Evolutionary conservation across 2,888 invertebrate species (phyloP), one percentile per base, ranked within the genome.

Genomic region (Dromius quadrimaculatus): DNA sequence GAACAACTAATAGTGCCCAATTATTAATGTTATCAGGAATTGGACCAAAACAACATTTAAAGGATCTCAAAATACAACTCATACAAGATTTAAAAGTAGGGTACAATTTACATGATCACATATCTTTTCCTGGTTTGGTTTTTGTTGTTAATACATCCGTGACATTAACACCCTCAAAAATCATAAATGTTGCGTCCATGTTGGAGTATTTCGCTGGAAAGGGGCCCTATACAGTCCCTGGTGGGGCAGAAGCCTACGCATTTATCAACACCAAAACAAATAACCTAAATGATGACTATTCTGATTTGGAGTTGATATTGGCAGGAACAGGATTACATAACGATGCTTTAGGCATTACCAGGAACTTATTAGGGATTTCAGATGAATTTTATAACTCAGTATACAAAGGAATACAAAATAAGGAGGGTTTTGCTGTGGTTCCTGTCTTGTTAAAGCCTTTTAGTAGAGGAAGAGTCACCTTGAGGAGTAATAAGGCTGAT

Each of bases 11-110:
- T 74, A 92, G 93, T 1, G 94, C 96, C 0, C 95, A 95, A 78
- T 80, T 96, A 2, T 81, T 96, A 47, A 91, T 95, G 92, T 80
- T 95, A 9, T 94, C 94, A 0, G 95, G 95, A 8, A 84, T 95
- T 22, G 93, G 93, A 0, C 92, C 92, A 0, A 81, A 79, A 23
- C 83, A 87, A 0, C 88, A 92, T 77, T 81, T 93, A 2, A 76
- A 81, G 15, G 82, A 86, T 28, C 77, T 88, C 4, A 85, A 85
- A 1, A 91, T 94, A 62, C 80, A 85, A 0, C 85, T 90, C 1
- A 77, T 92, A 32, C 84, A 87, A 73, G 87, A 94, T 78, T 84
- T 92, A 1, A 89, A 88, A 1, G 94, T 94, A 0, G 94, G 94
- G 5, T 87, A 88, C 76, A 94, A 94, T 81, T 85, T 94, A 0